A percentile compares a stretch with the other conserved stretches of the same genome.
Evolutionary conservation across 2,888 invertebrate genomes (phyloP).

Genomic region (Metellina segmentata): DNA sequence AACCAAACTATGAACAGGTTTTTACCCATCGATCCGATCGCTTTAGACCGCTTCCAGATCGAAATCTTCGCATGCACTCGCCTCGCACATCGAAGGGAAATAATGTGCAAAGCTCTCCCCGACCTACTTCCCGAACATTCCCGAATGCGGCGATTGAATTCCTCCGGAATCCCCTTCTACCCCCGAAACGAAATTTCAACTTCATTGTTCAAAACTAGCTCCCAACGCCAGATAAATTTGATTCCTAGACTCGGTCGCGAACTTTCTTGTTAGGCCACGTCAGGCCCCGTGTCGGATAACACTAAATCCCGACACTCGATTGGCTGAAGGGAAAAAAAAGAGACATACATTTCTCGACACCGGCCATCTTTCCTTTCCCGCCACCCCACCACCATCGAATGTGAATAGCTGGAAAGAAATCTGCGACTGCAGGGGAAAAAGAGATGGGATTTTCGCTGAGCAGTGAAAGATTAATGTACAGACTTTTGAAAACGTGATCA

Average conservation of each 20-base stretch:
- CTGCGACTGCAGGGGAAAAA: neutral
- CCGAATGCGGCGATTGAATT: no score
- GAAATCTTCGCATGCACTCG: no score
- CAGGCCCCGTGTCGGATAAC: neutral
- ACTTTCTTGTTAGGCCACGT: constrained; percentile 31
- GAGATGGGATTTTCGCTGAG: constrained; percentile 15
- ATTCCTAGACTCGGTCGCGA: constrained; percentile 18
- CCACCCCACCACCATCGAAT: neutral
- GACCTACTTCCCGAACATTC: neutral
- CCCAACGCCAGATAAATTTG: constrained; percentile 26
- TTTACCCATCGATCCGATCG: no score
- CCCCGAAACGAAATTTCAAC: neutral
- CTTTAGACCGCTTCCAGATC: no score
- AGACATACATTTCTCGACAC: constrained; percentile 4
- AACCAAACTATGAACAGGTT: no score
- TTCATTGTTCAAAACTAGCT: neutral
- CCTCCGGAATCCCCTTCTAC: no score
- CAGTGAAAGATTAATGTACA: constrained; percentile 30
- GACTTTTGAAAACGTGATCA: constrained; percentile 25
- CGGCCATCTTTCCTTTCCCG: neutral
- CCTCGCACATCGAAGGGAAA: neutral
- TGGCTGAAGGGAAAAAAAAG: constrained; percentile 13
- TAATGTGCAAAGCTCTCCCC: neutral
- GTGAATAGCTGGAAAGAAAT: neutral
- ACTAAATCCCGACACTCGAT: constrained; percentile 34